phyloP scores from a whole-genome alignment of 2,888 invertebrate genomes.

The Taenaris catops region DNA sequence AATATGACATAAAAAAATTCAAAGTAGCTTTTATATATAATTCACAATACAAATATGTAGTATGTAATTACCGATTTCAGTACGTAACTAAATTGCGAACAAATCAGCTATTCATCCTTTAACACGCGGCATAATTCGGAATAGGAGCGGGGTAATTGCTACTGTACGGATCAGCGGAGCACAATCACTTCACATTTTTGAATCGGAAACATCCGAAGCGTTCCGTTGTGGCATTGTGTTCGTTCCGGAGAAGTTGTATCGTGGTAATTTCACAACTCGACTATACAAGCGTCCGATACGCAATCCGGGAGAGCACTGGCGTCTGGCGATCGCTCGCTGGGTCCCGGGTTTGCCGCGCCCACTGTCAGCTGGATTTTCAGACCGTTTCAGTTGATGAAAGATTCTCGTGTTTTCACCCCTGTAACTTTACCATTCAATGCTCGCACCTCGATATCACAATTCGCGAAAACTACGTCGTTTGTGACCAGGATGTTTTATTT shows the following conservation, averaged over 20 bases:
- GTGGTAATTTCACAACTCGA: slow-evolving; percentile 17
- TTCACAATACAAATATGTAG: too few species aligned
- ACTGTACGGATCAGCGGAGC: slow-evolving; percentile 4
- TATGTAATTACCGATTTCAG: slow-evolving; percentile 13
- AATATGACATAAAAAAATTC: too few species aligned
- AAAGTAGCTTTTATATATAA: too few species aligned
- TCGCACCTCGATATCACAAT: slow-evolving; percentile 24
- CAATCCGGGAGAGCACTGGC: slow-evolving; percentile 47
- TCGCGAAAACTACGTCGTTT: background rate
- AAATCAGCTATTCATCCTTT: slow-evolving; percentile 15
- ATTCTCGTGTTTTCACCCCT: slow-evolving; percentile 37
- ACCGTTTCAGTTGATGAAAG: slow-evolving; percentile 21
- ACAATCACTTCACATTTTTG: slow-evolving; percentile 46
- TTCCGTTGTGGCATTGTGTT: slow-evolving; percentile 41
- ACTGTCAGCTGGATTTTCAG: slow-evolving; percentile 29
- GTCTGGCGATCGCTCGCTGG: slow-evolving; percentile 31
- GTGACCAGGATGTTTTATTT: too few species aligned
- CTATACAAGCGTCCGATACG: slow-evolving; percentile 29
- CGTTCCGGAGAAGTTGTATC: slow-evolving; percentile 32
- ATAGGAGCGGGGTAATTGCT: slow-evolving; percentile 1
- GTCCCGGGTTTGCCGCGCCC: slow-evolving; percentile 34
- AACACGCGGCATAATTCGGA: slow-evolving; percentile 13
- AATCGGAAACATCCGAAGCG: slow-evolving; percentile 37
- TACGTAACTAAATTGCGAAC: slow-evolving; percentile 10
- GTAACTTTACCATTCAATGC: slow-evolving; percentile 37